A percentile compares a stretch with the other conserved stretches of the same genome.
phyloP scores from a whole-genome alignment of 1,140 invertebrate species.

The Eufriesea mexicana region DNA sequence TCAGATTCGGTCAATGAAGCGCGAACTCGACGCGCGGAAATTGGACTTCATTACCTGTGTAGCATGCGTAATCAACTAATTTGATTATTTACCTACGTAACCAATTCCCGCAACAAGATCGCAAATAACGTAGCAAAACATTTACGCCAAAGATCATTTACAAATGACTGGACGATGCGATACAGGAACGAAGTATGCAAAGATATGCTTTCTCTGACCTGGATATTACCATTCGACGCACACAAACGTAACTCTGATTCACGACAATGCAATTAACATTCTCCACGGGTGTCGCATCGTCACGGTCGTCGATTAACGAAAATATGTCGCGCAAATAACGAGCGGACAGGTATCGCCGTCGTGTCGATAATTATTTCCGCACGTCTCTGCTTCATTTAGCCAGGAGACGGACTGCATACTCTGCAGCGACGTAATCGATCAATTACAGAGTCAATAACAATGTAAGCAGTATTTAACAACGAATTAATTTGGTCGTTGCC shows the following conservation, averaged over 20 bases:
- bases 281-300: background rate
- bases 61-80: too few species aligned
- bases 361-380: slow-evolving; percentile 14
- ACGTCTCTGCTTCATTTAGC: slow-evolving; percentile 5
- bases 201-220: background rate
- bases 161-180: too few species aligned
- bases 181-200: too few species aligned
- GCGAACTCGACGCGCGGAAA: too few species aligned
- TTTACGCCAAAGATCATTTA: too few species aligned
- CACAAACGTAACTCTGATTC: background rate
- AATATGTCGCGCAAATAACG: slow-evolving; percentile 23
- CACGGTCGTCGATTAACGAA: slow-evolving; percentile 22
- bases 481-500: slow-evolving; percentile 35
- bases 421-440: slow-evolving; percentile 23
- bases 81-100: too few species aligned
- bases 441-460: slow-evolving; percentile 48
- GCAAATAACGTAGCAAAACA: too few species aligned
- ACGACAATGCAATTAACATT: slow-evolving; percentile 13
- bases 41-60: too few species aligned
- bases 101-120: too few species aligned
- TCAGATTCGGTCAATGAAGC: too few species aligned
- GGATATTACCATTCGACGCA: background rate
- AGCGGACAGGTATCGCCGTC: background rate
- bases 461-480: slow-evolving; percentile 50
- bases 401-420: background rate